Percentiles rank a stretch among this genome's conserved stretches.
These are phyloP conservation scores for Panulirus ornatus DNA, from an alignment of 1,140 invertebrate genomes.

Conservation along the genomic window DNA sequence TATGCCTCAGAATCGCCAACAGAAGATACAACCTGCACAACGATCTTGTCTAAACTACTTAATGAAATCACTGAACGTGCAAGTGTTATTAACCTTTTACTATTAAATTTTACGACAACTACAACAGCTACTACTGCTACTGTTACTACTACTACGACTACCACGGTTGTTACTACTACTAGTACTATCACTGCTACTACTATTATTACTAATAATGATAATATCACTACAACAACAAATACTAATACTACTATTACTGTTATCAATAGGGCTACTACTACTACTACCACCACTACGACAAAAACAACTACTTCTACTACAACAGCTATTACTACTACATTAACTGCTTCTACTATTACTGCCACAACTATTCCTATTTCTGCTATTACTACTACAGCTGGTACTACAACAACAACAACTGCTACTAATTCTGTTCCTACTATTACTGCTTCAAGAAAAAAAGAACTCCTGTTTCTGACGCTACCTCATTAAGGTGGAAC, in stretches of 20 bases:
- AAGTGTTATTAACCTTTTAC: no score
- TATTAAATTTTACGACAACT: background rate
- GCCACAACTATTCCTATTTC: background rate
- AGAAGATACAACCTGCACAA: no score
- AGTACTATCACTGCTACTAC: background rate
- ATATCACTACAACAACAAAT: background rate
- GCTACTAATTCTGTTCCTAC: no score
- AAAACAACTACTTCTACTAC: background rate
- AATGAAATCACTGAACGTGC: no score
- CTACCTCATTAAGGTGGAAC: no score
- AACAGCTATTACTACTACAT: background rate
- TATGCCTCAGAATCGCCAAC: no score
- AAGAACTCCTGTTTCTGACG: no score
- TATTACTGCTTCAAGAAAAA: no score
- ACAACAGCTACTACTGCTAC: conserved; percentile 13
- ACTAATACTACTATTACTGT: conserved; percentile 1
- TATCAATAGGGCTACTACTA: background rate
- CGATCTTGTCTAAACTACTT: no score
- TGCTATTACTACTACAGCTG: background rate
- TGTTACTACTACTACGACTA: conserved; percentile 36
- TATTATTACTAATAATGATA: background rate
- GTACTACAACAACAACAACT: no score
- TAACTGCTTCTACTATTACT: background rate
- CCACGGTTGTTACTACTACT: background rate
- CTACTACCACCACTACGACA: background rate